Base-by-base conservation (phyloP, 2,113 vertebrate species). In the Laticauda laticaudata region DNA sequence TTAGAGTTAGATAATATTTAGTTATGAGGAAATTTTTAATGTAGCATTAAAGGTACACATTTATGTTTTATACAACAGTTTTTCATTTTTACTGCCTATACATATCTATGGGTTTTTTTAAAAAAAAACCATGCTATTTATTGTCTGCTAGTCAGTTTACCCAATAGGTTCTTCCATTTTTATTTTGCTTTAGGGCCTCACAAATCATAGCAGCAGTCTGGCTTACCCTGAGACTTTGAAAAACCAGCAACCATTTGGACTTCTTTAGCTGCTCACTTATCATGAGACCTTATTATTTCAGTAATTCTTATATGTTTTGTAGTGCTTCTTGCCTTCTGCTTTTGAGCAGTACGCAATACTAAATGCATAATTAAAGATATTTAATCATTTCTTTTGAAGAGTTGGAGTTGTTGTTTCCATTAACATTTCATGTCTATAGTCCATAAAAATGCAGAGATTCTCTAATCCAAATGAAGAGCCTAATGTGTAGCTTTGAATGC, bases 111-210 rank as follows among this genome's bases (percentile, higher is more conserved):
- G 2, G 10, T 15, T 51, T 9, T 18, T 15, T 51, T 9, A 9
- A 5, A 8, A 15, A 51, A 39, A 34, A n/a, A n/a, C n/a, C 20
- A 54, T 53, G 18, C 48, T n/a, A 69, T 88, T 88, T 88, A 88
- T 75, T 88, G 53, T 92, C 86, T 87, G 18, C 45, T 64, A 51
- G 48, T 69, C 24, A 24, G 15, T 51, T 53, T 53, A 43, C 48
- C 69, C 39, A 34, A 88, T 88, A 92, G 24, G 8, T 88, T 75
- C 48, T 88, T 64, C 86, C 24, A 39, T 87, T 92, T 87, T 92
- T 87, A 92, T 92, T 87, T 92, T 88, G 88, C 14, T 88, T 69
- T 88, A 64, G 48, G 59, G 57, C 45, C 59, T 75, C 48, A 88
- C 56, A 88, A 55, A 88, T 88, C 91, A 15, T 55, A 55, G 48